Conservation (phyloP, 2,888 invertebrate genomes). For the Ceratothoa steindachneri region DNA sequence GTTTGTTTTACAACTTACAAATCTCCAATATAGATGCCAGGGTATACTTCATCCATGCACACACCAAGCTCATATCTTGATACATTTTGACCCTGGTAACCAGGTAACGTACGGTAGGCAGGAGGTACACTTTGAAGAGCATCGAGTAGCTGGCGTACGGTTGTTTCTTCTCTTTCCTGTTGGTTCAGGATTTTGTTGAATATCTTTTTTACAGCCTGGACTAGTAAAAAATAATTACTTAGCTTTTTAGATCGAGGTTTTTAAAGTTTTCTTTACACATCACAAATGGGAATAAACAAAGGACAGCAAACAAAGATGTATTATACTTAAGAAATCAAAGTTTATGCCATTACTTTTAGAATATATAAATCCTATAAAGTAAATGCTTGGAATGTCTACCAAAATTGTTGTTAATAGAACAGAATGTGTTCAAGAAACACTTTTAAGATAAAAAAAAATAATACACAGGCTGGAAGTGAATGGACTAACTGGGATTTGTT, state of each 20-base stretch:
- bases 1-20: constrained; percentile 41
- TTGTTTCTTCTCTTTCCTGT: constrained; percentile 8
- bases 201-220: background rate
- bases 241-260: background rate
- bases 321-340: too few species aligned
- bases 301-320: too few species aligned
- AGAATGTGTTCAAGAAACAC: too few species aligned
- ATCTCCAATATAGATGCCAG: constrained; percentile 55
- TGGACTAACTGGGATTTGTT: too few species aligned
- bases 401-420: too few species aligned
- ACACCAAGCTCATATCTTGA: constrained; percentile 26
- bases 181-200: background rate
- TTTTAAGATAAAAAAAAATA: too few species aligned
- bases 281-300: too few species aligned
- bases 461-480: too few species aligned
- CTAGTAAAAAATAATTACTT: background rate
- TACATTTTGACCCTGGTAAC: constrained; percentile 20
- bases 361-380: too few species aligned
- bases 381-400: too few species aligned
- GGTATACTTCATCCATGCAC: constrained; percentile 55
- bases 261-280: background rate
- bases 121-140: constrained; percentile 27
- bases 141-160: constrained; percentile 14
- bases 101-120: constrained; percentile 20
- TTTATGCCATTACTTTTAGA: too few species aligned